Base-by-base conservation (phyloP, 2,888 invertebrate genomes). In the Hypomecis atomaria region DNA sequence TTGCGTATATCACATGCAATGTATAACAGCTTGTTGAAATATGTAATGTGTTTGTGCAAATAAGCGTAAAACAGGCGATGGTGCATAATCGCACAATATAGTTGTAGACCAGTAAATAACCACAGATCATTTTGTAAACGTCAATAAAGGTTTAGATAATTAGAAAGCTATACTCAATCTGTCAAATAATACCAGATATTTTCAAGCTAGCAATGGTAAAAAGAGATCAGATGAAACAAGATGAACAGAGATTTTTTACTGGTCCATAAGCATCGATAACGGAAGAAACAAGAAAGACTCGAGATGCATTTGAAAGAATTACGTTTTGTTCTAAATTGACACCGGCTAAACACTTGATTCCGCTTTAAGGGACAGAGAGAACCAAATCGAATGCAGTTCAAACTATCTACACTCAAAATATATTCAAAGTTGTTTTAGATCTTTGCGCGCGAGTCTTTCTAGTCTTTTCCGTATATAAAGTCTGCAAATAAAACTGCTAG, bases 401-500 rank as follows among this genome's bases (percentile, higher is more conserved):
- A 23, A 23, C 23, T 23, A 23, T 3, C 23, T 23, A 23, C 23
- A 23, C 23, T 23, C 23, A 23, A 2, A 23, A 23, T 23, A 23
- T 23, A 23, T 23, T 2, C 23, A 23, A 23, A 23, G 23, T 23
- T 23, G 23, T 23, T 23, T 23, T 23, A 1, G 3, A 23, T 23
- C 23, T 23, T 23, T 23, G 23, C 1, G 23, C 23, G 23, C 23
- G 23, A 23, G 23, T 23, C 23, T 23, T 23, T 23, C 34, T 43
- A 42, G 55, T 40, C 10, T 40, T 3, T 9, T 40, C 40, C 40
- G 8, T 40, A 4, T 40, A 23, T 3, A 23, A 7, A 40, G 10
- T 9, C 40, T 40, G 40, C 10, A 8, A 40, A 9, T 40, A 10
- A 65, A 67, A 58, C 58, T 75, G 77, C 79, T 66, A 73, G 78